phyloP scores from a whole-genome alignment of 2,888 invertebrate genomes.

The Parnassius orleans region DNA sequence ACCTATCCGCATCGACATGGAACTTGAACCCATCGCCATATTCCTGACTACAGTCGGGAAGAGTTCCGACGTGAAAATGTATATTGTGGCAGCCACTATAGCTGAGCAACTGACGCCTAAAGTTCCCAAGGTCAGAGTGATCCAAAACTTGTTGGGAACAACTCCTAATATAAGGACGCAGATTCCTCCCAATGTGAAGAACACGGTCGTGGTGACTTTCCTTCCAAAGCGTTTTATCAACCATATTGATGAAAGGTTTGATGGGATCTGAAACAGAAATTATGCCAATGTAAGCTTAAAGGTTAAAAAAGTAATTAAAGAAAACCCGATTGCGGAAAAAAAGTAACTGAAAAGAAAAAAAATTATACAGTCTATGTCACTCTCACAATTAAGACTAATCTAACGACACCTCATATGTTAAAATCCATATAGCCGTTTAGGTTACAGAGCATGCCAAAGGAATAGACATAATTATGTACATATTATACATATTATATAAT shows the following conservation, averaged over 20 bases:
- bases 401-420: too few relatives aligned
- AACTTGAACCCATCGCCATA: conserved; percentile 91
- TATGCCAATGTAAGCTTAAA: too few relatives aligned
- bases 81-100: conserved; percentile 89
- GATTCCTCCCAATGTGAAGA: conserved; percentile 81
- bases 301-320: too few relatives aligned
- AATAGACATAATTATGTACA: too few relatives aligned
- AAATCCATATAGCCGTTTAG: too few relatives aligned
- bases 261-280: conserved; percentile 80
- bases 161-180: conserved; percentile 82
- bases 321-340: too few relatives aligned
- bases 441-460: too few relatives aligned
- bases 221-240: conserved; percentile 84
- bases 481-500: too few relatives aligned
- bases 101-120: conserved; percentile 89
- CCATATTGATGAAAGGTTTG: conserved; percentile 71
- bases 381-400: too few relatives aligned
- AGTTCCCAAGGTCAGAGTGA: conserved; percentile 83
- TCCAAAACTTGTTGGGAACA: conserved; percentile 72
- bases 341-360: too few relatives aligned
- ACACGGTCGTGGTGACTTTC: conserved; percentile 80
- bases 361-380: too few relatives aligned
- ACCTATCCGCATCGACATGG: conserved; percentile 91
- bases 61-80: conserved; percentile 92
- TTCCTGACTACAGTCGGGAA: conserved; percentile 94